Evolutionary conservation across 2,113 vertebrate species (phyloP), one percentile per base, ranked within the genome.

Genomic region (Phylloscopus trochiloides): DNA sequence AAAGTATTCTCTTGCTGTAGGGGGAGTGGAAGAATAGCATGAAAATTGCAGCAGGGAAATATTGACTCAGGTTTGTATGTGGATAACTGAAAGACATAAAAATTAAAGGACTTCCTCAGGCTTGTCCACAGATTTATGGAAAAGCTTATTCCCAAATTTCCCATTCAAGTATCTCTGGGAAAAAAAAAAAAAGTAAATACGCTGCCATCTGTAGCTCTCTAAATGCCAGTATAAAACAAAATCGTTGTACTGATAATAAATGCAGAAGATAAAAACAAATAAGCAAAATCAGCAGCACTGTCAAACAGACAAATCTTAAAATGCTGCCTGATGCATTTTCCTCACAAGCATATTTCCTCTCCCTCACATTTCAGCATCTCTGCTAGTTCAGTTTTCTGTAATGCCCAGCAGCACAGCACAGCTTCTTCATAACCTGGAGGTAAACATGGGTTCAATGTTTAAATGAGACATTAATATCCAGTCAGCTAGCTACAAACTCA

Each of bases 221-320:
- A 68, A 85, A 66, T 75, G 65, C 43, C 57, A 75, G 32, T 75
- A 84, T 38, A 75, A 86, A 89, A 6, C n/a, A 91, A 63, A 88
- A 94, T 63, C 17, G 12, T 74, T 88, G 77, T 17, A 83, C 32
- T 78, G 57, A 86, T 90, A 71, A 88, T 71, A 68, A 80, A 94
- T 57, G 45, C 59, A 61, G 66, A 81, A 70, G 25, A 85, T 62
- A 73, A 84, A 95, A 94, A 73, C 57, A 89, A 88, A 87, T 36
- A 89, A 74, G 61, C 50, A 81, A 92, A 74, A 95, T 92, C 88
- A 92, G 73, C 79, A 94, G 50, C 52, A 47, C 72, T 17, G 15
- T 54, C 80, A 70, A 90, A 88, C 14, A 84, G 47, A 80, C 43
- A 91, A 74, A 78, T 38, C 54, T 88, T 86, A 47, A 71, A 92